These are phyloP conservation scores for Drosophila mimetica DNA, from an alignment of 2,888 invertebrate genomes.

Conservation along the genomic window DNA sequence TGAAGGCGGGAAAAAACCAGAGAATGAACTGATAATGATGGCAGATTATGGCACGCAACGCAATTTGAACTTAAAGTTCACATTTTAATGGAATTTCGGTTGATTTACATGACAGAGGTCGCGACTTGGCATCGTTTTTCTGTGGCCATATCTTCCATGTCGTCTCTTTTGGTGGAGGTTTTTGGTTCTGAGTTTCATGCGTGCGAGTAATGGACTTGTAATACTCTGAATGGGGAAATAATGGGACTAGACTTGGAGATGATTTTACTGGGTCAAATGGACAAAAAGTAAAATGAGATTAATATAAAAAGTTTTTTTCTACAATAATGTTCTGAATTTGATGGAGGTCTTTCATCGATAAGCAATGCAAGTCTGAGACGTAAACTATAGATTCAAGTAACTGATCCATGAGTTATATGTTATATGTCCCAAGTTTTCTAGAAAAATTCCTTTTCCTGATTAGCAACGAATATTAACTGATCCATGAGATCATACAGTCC, in stretches of 20 bases:
- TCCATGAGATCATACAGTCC: too few relatives aligned
- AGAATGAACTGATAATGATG: constrained; percentile 59
- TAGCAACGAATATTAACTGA: too few relatives aligned
- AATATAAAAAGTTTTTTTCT: background rate
- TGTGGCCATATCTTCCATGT: constrained; percentile 23
- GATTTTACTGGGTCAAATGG: background rate
- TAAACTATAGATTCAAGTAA: too few relatives aligned
- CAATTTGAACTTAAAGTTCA: constrained; percentile 78
- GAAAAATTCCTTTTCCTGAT: too few relatives aligned
- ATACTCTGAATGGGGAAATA: constrained; percentile 1
- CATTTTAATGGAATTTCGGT: constrained; percentile 75
- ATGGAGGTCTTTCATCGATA: background rate
- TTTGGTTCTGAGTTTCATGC: constrained; percentile 1
- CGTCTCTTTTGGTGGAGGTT: constrained; percentile 37
- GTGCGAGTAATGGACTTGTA: constrained; percentile 20
- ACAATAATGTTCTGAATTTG: too few relatives aligned
- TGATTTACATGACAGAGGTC: constrained; percentile 74
- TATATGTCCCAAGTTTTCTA: too few relatives aligned
- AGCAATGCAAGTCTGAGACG: background rate
- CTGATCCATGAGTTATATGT: too few relatives aligned
- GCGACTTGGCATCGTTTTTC: constrained; percentile 60
- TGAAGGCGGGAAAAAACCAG: constrained; percentile 19
- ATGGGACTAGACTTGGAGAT: background rate
- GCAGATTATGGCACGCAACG: constrained; percentile 77
- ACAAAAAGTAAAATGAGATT: background rate